Conservation (phyloP, 2,113 vertebrate species). For the Garra rufa region DNA sequence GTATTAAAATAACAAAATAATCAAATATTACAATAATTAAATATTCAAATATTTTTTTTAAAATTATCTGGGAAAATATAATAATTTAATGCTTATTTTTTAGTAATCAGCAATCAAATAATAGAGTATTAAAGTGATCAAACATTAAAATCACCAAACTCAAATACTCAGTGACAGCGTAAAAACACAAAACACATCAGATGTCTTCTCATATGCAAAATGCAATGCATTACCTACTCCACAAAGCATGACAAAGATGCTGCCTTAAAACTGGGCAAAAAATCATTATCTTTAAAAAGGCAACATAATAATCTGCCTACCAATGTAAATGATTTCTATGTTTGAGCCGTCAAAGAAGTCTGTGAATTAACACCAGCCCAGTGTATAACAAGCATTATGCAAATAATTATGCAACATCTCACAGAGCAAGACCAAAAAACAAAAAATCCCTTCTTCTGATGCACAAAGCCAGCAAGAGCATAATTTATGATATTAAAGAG, state of each 20-base stretch:
- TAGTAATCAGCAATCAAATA: not conserved
- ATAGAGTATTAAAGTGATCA: not conserved
- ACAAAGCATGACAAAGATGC: not conserved
- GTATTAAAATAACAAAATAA: not conserved
- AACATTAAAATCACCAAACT: not conserved
- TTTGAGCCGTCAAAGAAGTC: not conserved
- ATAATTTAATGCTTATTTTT: not conserved
- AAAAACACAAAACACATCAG: not conserved
- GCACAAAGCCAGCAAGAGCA: conserved; percentile 9
- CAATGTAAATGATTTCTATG: not conserved
- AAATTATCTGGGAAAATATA: too few relatives aligned
- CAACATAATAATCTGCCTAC: not conserved
- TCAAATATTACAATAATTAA: not conserved
- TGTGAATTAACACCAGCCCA: not conserved
- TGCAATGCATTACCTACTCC: not conserved
- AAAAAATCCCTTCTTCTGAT: conserved; percentile 37
- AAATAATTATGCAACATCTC: not conserved
- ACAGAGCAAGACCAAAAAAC: not conserved
- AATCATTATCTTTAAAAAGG: not conserved
- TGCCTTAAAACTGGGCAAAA: not conserved
- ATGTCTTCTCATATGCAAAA: not conserved
- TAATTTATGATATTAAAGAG: conserved; percentile 42
- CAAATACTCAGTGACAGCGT: not conserved
- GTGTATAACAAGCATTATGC: not conserved
- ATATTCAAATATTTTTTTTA: not conserved